Evolutionary conservation across 2,888 invertebrate genomes (phyloP), one percentile per base, ranked within the genome.

Genomic region (Acanthosepion lycidas): DNA sequence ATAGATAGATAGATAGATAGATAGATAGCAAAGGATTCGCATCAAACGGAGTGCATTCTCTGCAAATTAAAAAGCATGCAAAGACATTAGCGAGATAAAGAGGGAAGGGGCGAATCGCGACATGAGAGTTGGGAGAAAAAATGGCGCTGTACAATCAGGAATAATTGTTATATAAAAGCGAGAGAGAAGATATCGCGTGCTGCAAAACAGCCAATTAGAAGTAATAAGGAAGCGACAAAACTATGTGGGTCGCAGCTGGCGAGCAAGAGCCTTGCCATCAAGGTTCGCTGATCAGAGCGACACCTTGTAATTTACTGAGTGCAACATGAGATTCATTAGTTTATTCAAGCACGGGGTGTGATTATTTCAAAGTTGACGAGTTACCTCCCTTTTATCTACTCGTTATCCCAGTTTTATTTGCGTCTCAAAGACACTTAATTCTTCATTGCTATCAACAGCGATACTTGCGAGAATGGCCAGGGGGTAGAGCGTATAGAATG

Each of bases 81-180:
- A 9, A 78, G 8, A 12, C 0, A 78, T 9, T 12, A n/a, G 4
- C 1, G 9, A 78, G 18, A 18, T 9, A 78, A n/a, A 15, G 15
- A n/a, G 18, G n/a, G 28, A 15, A 12, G 78, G 12, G 23, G 23
- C 23, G 20, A 23, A 59, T 20, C 6, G 59, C 23, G 23, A 23
- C 59, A 23, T 6, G 59, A 12, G 33, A 78, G 15, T 15, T 33
- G 2, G 3, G 78, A n/a, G 15, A 78, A 78, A 78, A 78, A 78
- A 78, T n/a, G 33, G 33, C 12, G 78, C 8, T 3, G 12, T 8
- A 28, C 28, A 78, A 78, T n/a, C n/a, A n/a, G 33, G 33, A 78
- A 78, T 78, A 78, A 78, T 78, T 78, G 78, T 78, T n/a, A n/a
- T 78, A 78, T 78, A 78, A 78, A 78, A 78, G n/a, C 78, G n/a